A percentile compares a stretch with the other conserved stretches of the same genome.
Evolutionary conservation across 2,888 invertebrate species (phyloP).

Genomic region (Drosophila differens): DNA sequence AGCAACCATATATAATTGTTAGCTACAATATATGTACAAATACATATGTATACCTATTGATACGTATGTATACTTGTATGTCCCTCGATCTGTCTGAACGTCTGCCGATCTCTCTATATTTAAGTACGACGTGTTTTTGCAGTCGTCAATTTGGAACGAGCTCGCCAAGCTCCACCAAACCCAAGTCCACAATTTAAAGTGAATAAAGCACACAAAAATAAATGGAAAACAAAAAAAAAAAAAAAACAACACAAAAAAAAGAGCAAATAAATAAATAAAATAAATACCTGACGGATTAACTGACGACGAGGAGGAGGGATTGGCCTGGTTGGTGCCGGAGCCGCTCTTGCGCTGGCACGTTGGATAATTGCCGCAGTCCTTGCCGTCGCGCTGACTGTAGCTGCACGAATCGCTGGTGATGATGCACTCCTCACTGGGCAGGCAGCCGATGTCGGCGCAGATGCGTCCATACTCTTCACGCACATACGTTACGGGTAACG

Average conservation of each 20-base stretch:
- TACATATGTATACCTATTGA: slow-evolving; percentile 3
- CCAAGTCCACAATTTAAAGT: slow-evolving; percentile 11
- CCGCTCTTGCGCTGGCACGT: slow-evolving; percentile 87
- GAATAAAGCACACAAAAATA: slow-evolving; percentile 6
- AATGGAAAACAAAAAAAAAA: slow-evolving; percentile 7
- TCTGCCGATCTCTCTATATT: neutral
- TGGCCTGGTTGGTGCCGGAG: slow-evolving; percentile 60
- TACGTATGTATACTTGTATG: neutral
- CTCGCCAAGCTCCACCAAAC: slow-evolving; percentile 7
- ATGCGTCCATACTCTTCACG: slow-evolving; percentile 90
- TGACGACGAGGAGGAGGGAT: slow-evolving; percentile 74
- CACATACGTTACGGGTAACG: neutral
- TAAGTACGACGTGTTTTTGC: neutral
- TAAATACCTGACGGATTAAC: slow-evolving; percentile 85
- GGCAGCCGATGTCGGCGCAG: slow-evolving; percentile 92
- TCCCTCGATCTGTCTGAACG: slow-evolving; percentile 2
- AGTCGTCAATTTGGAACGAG: slow-evolving; percentile 14
- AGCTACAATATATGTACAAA: neutral
- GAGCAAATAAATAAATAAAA: slow-evolving; percentile 50
- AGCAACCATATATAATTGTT: slow-evolving; percentile 4
- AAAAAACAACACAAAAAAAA: slow-evolving; percentile 25
- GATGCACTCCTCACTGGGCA: slow-evolving; percentile 90
- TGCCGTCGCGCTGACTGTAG: slow-evolving; percentile 86
- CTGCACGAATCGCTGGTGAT: slow-evolving; percentile 89
- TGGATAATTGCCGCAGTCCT: slow-evolving; percentile 89